A percentile compares a stretch with the other conserved stretches of the same genome.
Conservation (phyloP, 2,113 vertebrate genomes). For the Dryoscopus gambensis region DNA sequence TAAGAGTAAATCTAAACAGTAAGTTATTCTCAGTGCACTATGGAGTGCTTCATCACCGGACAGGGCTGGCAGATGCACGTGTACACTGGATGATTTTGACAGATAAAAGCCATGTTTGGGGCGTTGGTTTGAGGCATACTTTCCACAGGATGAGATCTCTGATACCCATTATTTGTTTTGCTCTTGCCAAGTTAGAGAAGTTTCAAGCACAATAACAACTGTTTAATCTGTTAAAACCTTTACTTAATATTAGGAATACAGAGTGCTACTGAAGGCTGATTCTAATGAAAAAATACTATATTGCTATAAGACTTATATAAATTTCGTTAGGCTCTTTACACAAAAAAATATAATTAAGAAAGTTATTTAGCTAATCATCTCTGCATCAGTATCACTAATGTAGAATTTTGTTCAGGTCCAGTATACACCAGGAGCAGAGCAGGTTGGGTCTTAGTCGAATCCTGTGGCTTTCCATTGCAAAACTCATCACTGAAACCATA, state of each 20-base stretch:
- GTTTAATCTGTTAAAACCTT: not conserved
- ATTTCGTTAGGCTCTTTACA: not conserved
- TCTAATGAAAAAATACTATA: not conserved
- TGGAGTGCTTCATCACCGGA: not conserved
- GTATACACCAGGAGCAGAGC: not conserved
- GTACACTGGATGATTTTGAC: not conserved
- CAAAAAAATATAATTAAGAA: not conserved
- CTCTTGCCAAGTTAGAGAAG: not conserved
- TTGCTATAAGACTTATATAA: not conserved
- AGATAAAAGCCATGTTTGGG: slow-evolving; percentile 16
- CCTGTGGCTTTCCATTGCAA: not conserved
- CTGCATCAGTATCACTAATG: not conserved
- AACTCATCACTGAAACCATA: not conserved
- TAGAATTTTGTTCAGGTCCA: not conserved
- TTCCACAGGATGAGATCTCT: slow-evolving; percentile 49
- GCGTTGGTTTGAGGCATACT: slow-evolving; percentile 11
- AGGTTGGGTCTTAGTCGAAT: not conserved
- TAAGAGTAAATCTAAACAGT: not conserved
- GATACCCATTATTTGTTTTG: slow-evolving; percentile 18
- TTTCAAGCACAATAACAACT: not conserved
- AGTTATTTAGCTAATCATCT: not conserved
- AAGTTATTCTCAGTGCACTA: not conserved
- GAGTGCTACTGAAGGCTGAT: not conserved
- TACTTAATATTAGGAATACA: not conserved
- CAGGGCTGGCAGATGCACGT: not conserved